phyloP scores from a whole-genome alignment of 1,140 invertebrate genomes.

The fruit fly (Drosophila melanogaster) region Release_6_plus_ISO1_MT NT_037436.4:6187501-6188000 shows the following conservation, averaged over 20 bases:
- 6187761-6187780: constrained; percentile 79
- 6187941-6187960: constrained; percentile 75
- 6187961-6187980: constrained; percentile 68
- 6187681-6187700: constrained; percentile 86
- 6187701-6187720: constrained; percentile 86
- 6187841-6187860: constrained; percentile 80
- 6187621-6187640: constrained; percentile 82
- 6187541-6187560: constrained; percentile 82
- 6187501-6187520: constrained; percentile 81
- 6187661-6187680: constrained; percentile 73
- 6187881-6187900: constrained; percentile 71
- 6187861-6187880: constrained; percentile 76
- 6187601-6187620: constrained; percentile 80
- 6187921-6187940: constrained; percentile 80
- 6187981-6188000: background rate
- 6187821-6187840: constrained; percentile 75
- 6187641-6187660: constrained; percentile 80
- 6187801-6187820: constrained; percentile 70
- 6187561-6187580: constrained; percentile 82
- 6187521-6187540: constrained; percentile 75
- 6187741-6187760: constrained; percentile 85
- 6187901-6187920: constrained; percentile 68
- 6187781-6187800: constrained; percentile 75
- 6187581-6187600: constrained; percentile 78
- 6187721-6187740: constrained; percentile 86